phyloP scores from a whole-genome alignment of 2,797 vertebrate genomes.

The Clamator glandarius region DNA sequence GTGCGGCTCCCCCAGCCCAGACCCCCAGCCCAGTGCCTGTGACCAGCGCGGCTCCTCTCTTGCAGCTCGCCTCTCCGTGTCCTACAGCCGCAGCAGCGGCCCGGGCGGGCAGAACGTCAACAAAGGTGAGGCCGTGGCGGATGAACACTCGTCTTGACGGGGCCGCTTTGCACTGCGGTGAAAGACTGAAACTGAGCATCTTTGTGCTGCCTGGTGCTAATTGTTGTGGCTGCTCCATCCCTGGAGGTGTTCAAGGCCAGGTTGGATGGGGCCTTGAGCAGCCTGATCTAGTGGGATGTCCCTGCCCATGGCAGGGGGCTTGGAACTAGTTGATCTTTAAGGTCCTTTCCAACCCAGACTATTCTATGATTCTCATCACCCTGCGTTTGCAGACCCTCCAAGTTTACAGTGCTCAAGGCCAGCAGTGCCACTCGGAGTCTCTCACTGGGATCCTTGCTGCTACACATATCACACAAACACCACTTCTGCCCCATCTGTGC shows the following conservation, averaged over 20 bases:
- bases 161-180: background rate
- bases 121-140: slow-evolving; percentile 83
- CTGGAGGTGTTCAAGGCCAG: too few species aligned
- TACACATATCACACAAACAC: background rate
- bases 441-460: background rate
- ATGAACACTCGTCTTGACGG: rapidly evolving
- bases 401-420: background rate
- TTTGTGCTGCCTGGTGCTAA: rapidly evolving
- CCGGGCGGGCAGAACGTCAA: slow-evolving; percentile 95
- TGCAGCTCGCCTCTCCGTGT: slow-evolving; percentile 86
- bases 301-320: too few species aligned
- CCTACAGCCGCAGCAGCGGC: slow-evolving; percentile 90
- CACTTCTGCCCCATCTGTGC: background rate
- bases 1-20: too few species aligned
- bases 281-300: too few species aligned
- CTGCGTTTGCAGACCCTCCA: background rate
- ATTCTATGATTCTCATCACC: background rate
- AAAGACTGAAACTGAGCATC: background rate
- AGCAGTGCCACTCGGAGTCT: background rate
- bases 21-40: too few species aligned
- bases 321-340: too few species aligned
- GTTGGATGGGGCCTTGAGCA: too few species aligned
- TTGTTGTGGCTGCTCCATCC: too few species aligned
- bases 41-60: background rate
- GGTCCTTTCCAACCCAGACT: too few species aligned